Evolutionary conservation across 2,888 invertebrate species (phyloP).

Genomic region (Polydrusus pterygomalis): DNA sequence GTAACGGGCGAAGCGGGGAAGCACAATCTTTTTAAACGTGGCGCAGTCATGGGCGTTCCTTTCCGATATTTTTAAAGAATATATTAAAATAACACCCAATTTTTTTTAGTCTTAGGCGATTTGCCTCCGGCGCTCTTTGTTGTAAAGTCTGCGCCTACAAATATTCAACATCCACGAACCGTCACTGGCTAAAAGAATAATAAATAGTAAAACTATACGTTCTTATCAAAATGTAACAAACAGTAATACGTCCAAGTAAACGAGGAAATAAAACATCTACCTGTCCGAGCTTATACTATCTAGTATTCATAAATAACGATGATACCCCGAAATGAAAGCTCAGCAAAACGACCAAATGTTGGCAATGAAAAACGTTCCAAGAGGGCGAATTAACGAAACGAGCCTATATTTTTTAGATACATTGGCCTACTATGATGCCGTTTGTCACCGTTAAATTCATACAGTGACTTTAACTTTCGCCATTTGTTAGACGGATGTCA

Average conservation of each 20-base stretch:
- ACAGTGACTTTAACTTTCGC: slow-evolving; percentile 44
- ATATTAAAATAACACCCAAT: too few relatives aligned
- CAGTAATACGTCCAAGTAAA: neutral
- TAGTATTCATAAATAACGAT: slow-evolving; percentile 17
- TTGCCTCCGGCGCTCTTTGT: too few relatives aligned
- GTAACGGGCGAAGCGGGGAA: too few relatives aligned
- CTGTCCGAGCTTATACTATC: slow-evolving; percentile 13
- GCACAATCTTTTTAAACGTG: too few relatives aligned
- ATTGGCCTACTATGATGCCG: slow-evolving; percentile 28
- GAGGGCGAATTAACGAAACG: slow-evolving; percentile 31
- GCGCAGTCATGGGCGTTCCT: too few relatives aligned
- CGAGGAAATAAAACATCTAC: slow-evolving; percentile 10
- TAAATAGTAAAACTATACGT: too few relatives aligned
- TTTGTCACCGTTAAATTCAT: slow-evolving; percentile 38
- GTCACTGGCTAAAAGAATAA: too few relatives aligned
- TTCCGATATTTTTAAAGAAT: too few relatives aligned
- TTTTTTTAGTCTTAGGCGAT: too few relatives aligned
- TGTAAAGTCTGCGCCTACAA: too few relatives aligned
- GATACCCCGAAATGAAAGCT: slow-evolving; percentile 23
- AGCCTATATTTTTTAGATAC: slow-evolving; percentile 35
- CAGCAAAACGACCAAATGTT: slow-evolving; percentile 25
- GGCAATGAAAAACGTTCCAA: slow-evolving; percentile 22
- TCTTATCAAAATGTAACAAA: neutral
- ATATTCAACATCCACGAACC: too few relatives aligned
- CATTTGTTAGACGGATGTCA: slow-evolving; percentile 45